Evolutionary conservation across 2,888 invertebrate genomes (phyloP), one percentile per base, ranked within the genome.

Genomic region (Cerastoderma edule): DNA sequence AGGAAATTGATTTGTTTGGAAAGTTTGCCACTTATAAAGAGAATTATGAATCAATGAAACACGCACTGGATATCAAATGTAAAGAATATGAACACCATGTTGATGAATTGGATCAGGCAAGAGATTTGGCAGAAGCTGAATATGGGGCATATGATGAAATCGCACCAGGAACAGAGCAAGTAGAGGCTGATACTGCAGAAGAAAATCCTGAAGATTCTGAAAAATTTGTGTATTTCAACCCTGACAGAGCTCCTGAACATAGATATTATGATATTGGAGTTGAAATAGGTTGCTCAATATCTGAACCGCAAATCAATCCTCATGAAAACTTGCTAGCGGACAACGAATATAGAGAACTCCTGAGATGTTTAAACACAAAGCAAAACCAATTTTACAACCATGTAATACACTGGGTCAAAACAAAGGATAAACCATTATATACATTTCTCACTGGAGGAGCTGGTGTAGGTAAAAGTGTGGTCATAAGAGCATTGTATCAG

Each of bases 401-500:
- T 35, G 28, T 63, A 24, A 30, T 16, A 63, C 67, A 35, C 16
- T 28, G 44, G n/a, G 22, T 71, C 10, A 69, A 75, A 75, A 50
- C 28, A 16, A 60, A 16, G 33, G 46, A 30, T 8, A 6, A 53
- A 56, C 63, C 24, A 30, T 22, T 44, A 27, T 28, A 32, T 50
- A n/a, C 5, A 28, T 84, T 84, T 54, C 28, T 87, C 1, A 75
- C 57, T 60, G 86, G 85, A 24, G 81, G 80, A n/a, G 85, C 86
- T 22, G 84, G 87, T 39, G 79, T 73, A 22, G 85, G 87, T 10
- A 87, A 87, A 69, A 70, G 71, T n/a, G n/a, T 24, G 24, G 30
- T 86, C 0, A 83, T 78, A 1, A 67, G 69, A 32, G 50, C 75
- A 22, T 22, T 86, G 16, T 75, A 79, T 72, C 83, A 87, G 32